A percentile compares a stretch with the other conserved stretches of the same genome.
phyloP scores from a whole-genome alignment of 2,113 vertebrate species.

The Tautogolabrus adspersus region DNA sequence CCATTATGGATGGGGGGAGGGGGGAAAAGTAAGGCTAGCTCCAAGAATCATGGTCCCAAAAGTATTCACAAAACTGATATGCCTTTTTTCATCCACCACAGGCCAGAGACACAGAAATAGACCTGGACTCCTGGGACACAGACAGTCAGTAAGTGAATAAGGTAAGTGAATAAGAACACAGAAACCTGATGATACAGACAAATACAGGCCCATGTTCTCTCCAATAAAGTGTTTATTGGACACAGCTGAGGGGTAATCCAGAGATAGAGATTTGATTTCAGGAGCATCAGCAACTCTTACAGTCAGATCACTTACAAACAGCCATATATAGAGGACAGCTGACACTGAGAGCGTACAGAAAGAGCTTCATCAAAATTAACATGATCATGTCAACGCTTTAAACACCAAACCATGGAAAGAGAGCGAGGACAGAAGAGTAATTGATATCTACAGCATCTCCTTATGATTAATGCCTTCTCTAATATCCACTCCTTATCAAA shows the following conservation, averaged over 20 bases:
- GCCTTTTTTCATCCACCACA: slow-evolving; percentile 20
- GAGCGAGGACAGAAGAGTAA: slow-evolving; percentile 25
- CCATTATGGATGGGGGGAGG: slow-evolving; percentile 13
- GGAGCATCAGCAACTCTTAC: slow-evolving; percentile 69
- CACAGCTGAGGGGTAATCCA: slow-evolving; percentile 72
- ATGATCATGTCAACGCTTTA: slow-evolving; percentile 60
- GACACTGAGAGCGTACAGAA: slow-evolving; percentile 48
- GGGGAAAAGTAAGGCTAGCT: neutral
- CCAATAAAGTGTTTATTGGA: slow-evolving; percentile 65
- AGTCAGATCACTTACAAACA: slow-evolving; percentile 68
- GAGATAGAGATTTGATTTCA: slow-evolving; percentile 70
- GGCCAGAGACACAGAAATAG: slow-evolving; percentile 34
- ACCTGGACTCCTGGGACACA: neutral
- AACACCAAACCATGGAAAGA: slow-evolving; percentile 22
- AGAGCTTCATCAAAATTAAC: slow-evolving; percentile 65
- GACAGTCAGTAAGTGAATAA: neutral
- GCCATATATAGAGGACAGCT: slow-evolving; percentile 69
- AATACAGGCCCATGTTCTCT: slow-evolving; percentile 36
- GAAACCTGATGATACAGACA: slow-evolving; percentile 2
- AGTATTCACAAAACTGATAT: slow-evolving; percentile 45
- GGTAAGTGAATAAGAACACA: slow-evolving; percentile 4
- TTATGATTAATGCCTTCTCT: slow-evolving; percentile 20
- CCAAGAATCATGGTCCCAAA: slow-evolving; percentile 23
- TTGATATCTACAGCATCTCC: slow-evolving; percentile 13
- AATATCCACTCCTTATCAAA: slow-evolving; percentile 1